phyloP scores from a whole-genome alignment of 2,888 invertebrate genomes.

The Agelastica alni region DNA sequence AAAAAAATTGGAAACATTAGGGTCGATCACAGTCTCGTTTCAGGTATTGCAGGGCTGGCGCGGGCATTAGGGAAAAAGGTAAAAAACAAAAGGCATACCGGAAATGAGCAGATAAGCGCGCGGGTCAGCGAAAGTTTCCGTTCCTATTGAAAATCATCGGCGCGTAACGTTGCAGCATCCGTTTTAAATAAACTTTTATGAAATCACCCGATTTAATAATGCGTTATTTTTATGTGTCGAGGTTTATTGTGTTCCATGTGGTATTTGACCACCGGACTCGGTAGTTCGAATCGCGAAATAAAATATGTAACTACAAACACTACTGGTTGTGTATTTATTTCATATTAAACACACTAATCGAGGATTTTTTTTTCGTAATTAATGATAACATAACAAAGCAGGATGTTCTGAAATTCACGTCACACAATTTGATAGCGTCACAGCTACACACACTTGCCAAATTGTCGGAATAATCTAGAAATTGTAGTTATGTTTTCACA shows the following conservation, averaged over 20 bases:
- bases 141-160: conserved; percentile 56
- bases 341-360: too few species aligned
- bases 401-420: too few species aligned
- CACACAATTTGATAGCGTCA: too few species aligned
- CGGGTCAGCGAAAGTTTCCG: conserved; percentile 57
- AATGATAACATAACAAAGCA: too few species aligned
- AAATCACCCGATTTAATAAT: conserved; percentile 42
- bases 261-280: conserved; percentile 16
- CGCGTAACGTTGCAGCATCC: conserved; percentile 56
- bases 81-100: conserved; percentile 41
- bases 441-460: too few species aligned
- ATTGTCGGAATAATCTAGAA: too few species aligned
- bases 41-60: neutral
- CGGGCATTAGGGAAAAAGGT: conserved; percentile 21
- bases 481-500: too few species aligned
- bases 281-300: conserved; percentile 18
- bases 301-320: too few species aligned
- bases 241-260: conserved; percentile 21
- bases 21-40: neutral
- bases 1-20: neutral
- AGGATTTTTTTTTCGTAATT: too few species aligned
- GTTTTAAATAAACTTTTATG: conserved; percentile 44
- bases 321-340: too few species aligned
- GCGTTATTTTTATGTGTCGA: conserved; percentile 26
- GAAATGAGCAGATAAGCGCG: conserved; percentile 53